Conservation (phyloP, 2,797 vertebrate genomes). For the Ceyx erithaca region DNA sequence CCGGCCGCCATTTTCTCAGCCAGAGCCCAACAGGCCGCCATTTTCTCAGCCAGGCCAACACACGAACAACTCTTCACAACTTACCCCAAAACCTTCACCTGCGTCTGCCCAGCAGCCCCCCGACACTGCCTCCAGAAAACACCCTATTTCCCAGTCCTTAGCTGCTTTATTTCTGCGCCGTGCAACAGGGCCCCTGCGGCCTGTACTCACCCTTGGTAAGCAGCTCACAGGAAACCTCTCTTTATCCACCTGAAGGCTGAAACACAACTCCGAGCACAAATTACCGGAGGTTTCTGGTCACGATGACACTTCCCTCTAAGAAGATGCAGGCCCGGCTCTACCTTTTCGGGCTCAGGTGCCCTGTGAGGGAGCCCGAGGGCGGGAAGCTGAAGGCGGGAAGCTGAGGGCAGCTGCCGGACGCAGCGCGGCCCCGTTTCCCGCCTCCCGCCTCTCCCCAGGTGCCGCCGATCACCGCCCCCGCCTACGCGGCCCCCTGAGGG, state of each 20-base stretch:
- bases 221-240: background rate
- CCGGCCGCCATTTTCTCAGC: background rate
- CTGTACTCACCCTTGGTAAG: background rate
- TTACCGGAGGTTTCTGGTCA: background rate
- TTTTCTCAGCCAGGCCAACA: background rate
- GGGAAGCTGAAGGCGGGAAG: too few relatives aligned
- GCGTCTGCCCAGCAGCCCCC: too few relatives aligned
- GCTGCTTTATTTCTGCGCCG: background rate
- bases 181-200: accelerated
- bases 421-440: background rate
- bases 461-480: background rate
- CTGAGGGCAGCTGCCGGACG: too few relatives aligned
- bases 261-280: background rate
- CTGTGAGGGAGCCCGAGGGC: too few relatives aligned
- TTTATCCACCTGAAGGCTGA: accelerated
- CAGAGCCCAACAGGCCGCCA: too few relatives aligned
- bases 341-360: too few relatives aligned
- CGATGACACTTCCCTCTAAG: too few relatives aligned
- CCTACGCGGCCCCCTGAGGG: too few relatives aligned
- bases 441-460: background rate
- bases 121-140: background rate
- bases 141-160: background rate
- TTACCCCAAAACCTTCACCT: background rate
- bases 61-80: background rate
- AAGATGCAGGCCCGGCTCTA: too few relatives aligned